Conservation (phyloP, 1,140 invertebrate genomes). For the Tetranychus urticae region DNA sequence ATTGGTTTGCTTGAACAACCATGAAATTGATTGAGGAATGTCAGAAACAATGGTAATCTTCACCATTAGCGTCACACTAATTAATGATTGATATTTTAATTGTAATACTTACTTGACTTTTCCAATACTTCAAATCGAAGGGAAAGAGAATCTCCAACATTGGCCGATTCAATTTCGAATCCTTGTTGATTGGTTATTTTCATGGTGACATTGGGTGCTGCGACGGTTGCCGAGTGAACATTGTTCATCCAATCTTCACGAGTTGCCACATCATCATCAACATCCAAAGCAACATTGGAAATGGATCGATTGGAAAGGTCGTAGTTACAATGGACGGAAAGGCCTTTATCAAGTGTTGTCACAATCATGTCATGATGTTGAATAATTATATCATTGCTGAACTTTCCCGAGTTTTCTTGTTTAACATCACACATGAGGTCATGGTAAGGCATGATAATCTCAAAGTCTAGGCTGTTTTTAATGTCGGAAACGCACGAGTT, state of each 20-base stretch:
- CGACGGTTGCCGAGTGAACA: conserved; percentile 36
- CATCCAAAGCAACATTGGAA: no score
- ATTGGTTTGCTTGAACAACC: no score
- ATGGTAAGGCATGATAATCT: conserved; percentile 10
- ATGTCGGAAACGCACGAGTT: conserved; percentile 62
- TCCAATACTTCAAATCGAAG: conserved; percentile 74
- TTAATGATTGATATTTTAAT: no score
- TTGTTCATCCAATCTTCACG: not conserved
- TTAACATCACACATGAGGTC: conserved; percentile 10
- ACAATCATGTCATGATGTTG: conserved; percentile 86
- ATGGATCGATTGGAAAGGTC: conserved; percentile 66
- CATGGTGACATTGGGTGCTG: conserved; percentile 81
- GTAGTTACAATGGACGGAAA: conserved; percentile 76
- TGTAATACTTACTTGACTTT: conserved; percentile 18
- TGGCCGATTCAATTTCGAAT: conserved; percentile 22
- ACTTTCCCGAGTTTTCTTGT: conserved; percentile 24
- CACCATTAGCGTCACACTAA: no score
- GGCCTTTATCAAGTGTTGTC: conserved; percentile 68
- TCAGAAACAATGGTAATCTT: no score
- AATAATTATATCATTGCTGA: conserved; percentile 66
- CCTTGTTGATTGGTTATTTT: conserved; percentile 39
- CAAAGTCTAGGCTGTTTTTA: conserved; percentile 8
- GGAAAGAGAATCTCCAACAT: conserved; percentile 37
- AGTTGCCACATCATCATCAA: no score
- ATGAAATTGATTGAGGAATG: no score